Percentiles rank a stretch among this genome's conserved stretches.
Conservation (phyloP, 1,140 invertebrate species). For the Pogonomyrmex californicus region DNA sequence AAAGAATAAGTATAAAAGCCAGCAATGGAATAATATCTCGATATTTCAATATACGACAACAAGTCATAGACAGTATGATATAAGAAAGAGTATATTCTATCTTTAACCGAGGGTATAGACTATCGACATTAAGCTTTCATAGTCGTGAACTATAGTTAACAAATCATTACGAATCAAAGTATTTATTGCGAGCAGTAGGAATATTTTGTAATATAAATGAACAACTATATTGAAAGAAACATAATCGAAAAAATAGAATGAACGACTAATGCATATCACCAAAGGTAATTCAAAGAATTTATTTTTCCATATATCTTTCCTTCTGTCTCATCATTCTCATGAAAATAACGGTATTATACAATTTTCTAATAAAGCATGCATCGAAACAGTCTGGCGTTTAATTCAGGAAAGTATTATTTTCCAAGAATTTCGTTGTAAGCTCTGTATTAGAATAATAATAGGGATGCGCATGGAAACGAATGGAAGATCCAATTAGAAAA, state of each 20-base stretch:
- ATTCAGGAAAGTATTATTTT: constrained; percentile 38
- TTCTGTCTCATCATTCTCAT: neutral
- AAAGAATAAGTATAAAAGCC: neutral
- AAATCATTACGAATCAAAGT: neutral
- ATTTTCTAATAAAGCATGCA: constrained; percentile 15
- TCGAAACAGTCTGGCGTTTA: neutral
- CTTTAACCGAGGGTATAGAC: neutral
- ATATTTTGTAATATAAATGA: neutral
- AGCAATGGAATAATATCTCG: neutral
- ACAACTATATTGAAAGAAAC: neutral
- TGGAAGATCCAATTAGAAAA: neutral
- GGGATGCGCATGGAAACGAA: neutral
- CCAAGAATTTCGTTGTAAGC: neutral
- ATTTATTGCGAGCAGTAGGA: neutral
- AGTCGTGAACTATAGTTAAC: neutral
- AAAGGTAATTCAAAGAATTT: neutral
- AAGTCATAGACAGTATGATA: neutral
- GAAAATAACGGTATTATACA: constrained; percentile 12
- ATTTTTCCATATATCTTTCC: neutral
- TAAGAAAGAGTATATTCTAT: neutral
- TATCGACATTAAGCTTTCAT: constrained; percentile 32
- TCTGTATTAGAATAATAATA: constrained; percentile 3
- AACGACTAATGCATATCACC: neutral
- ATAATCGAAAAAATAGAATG: neutral
- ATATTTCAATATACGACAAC: constrained; percentile 68